phyloP scores from a whole-genome alignment of 2,113 vertebrate species.

The Cettia cetti region DNA sequence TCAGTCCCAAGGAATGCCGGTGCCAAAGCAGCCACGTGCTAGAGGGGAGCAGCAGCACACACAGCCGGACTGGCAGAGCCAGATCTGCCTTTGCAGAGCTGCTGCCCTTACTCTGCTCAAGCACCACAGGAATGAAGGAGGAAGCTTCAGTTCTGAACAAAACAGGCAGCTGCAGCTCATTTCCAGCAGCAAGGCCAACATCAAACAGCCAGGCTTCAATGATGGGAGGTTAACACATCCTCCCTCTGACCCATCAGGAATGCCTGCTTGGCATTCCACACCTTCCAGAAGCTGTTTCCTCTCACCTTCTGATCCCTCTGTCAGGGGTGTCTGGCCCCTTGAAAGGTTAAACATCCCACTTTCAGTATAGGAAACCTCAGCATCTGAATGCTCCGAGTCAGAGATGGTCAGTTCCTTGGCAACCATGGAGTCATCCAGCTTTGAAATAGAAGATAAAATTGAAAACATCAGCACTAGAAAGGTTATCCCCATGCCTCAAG shows the following conservation, averaged over 20 bases:
- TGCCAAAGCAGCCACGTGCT: neutral
- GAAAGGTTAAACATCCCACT: constrained; percentile 95
- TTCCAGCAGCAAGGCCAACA: neutral
- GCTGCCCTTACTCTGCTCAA: neutral
- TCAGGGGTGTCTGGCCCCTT: constrained; percentile 90
- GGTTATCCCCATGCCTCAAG: neutral
- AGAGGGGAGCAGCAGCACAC: neutral
- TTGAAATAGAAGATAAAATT: constrained; percentile 30
- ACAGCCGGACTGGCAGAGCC: neutral
- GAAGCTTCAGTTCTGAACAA: neutral
- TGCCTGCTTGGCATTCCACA: neutral
- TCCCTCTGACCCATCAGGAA: neutral
- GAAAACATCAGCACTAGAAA: neutral
- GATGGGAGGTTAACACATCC: neutral
- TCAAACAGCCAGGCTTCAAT: neutral
- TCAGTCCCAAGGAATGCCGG: rapidly evolving
- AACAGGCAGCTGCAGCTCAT: neutral
- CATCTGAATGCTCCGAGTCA: constrained; percentile 93
- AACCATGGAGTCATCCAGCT: constrained; percentile 87
- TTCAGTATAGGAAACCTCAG: constrained; percentile 91
- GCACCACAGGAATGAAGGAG: neutral
- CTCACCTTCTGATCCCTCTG: constrained; percentile 95
- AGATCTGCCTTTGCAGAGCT: neutral
- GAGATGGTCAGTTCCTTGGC: constrained; percentile 89
- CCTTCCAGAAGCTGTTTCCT: neutral